These are phyloP conservation scores for Tangara arthus DNA, from an alignment of 2,797 vertebrate genomes.

Conservation along the genomic window DNA sequence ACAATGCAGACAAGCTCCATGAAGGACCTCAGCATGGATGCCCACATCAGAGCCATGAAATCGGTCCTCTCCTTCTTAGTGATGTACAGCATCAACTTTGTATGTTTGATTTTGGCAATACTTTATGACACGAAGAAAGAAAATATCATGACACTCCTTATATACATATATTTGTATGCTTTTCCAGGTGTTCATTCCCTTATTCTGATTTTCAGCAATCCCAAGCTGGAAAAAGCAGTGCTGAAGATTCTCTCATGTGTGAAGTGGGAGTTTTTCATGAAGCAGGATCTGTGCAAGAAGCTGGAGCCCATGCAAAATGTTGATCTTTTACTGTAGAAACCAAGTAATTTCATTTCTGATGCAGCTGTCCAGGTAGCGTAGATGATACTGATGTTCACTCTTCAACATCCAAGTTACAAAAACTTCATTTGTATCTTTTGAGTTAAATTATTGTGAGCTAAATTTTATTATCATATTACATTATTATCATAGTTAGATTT, in stretches of 20 bases:
- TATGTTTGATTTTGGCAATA: rapidly evolving
- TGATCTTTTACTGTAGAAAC: neutral
- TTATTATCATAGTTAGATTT: neutral
- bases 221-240: neutral
- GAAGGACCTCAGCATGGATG: neutral
- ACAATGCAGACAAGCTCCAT: neutral
- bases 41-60: slow-evolving; percentile 56
- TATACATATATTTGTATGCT: rapidly evolving
- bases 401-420: neutral
- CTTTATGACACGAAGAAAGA: rapidly evolving
- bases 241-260: neutral
- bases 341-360: neutral
- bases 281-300: neutral
- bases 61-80: neutral
- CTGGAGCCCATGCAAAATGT: rapidly evolving
- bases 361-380: neutral
- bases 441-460: neutral
- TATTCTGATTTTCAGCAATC: neutral
- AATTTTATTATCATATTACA: rapidly evolving
- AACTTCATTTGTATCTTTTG: rapidly evolving
- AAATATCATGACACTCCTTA: rapidly evolving
- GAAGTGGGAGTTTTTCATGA: neutral
- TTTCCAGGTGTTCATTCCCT: neutral
- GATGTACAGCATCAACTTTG: neutral
- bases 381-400: rapidly evolving